Percentiles rank a stretch among this genome's conserved stretches.
Evolutionary conservation across 2,797 vertebrate genomes (phyloP).

Genomic region (Syngnathus acus): DNA sequence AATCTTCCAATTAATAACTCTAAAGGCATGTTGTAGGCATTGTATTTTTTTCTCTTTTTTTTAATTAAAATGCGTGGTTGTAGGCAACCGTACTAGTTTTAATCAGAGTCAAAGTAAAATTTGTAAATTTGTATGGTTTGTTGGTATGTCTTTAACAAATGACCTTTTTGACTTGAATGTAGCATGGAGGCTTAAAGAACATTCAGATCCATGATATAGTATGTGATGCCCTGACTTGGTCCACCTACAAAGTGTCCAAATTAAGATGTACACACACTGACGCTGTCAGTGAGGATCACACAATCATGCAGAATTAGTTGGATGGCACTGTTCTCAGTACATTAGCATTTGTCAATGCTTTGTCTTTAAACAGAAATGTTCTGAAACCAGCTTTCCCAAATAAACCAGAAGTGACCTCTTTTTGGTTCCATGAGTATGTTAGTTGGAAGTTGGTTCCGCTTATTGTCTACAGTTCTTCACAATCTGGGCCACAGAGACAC

Average conservation of each 20-base stretch:
- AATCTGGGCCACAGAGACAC: too few relatives aligned
- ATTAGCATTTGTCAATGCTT: neutral
- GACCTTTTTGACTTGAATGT: too few relatives aligned
- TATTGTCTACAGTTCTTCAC: neutral
- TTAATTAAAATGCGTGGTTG: too few relatives aligned
- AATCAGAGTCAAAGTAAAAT: too few relatives aligned
- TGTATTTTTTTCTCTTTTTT: too few relatives aligned
- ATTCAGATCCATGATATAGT: too few relatives aligned
- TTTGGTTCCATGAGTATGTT: neutral
- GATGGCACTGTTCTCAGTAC: neutral
- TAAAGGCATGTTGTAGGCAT: too few relatives aligned
- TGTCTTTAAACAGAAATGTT: neutral
- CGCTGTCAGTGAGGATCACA: neutral
- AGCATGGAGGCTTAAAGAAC: too few relatives aligned
- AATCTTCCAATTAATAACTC: too few relatives aligned
- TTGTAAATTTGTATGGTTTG: too few relatives aligned
- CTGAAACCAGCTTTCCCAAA: conserved; percentile 2
- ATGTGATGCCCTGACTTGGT: neutral
- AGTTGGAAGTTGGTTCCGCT: neutral
- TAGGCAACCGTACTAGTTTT: too few relatives aligned
- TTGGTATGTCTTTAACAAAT: too few relatives aligned
- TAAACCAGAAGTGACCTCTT: conserved; percentile 1
- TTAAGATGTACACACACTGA: neutral
- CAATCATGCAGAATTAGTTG: neutral
- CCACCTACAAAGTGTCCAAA: neutral